phyloP scores from a whole-genome alignment of 2,113 vertebrate genomes.

The Glaucidium brasilianum region DNA sequence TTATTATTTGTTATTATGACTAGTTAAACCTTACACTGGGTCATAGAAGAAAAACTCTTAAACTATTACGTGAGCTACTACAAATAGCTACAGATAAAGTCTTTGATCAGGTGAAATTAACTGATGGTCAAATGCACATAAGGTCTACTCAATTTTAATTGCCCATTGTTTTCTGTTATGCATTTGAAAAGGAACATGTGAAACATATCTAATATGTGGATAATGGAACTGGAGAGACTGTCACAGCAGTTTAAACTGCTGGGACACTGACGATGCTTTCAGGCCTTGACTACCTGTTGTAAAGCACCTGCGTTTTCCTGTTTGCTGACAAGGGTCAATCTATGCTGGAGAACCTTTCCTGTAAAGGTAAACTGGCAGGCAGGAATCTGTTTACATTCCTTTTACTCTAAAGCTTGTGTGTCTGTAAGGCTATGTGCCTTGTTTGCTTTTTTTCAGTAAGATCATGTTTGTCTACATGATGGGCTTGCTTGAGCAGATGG shows the following conservation, averaged over 20 bases:
- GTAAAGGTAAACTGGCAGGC: neutral
- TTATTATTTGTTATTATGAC: neutral
- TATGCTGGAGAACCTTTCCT: neutral
- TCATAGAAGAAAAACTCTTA: neutral
- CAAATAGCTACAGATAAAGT: neutral
- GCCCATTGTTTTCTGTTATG: neutral
- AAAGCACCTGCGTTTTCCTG: neutral
- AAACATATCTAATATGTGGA: neutral
- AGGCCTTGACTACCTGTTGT: neutral
- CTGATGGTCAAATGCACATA: neutral
- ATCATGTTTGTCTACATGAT: neutral
- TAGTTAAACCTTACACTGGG: neutral
- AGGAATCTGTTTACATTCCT: neutral
- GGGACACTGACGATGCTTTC: neutral
- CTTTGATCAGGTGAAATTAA: neutral
- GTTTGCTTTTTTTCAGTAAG: neutral
- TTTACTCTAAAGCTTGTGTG: neutral
- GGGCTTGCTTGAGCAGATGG: neutral
- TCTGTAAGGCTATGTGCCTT: neutral
- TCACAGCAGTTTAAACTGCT: neutral
- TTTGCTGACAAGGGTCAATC: neutral
- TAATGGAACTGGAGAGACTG: neutral
- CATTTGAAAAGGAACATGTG: neutral
- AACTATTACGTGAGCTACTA: neutral
- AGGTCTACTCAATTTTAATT: neutral